These are phyloP conservation scores for Mobula hypostoma DNA, from an alignment of 2,113 vertebrate species.

Conservation along the genomic window DNA sequence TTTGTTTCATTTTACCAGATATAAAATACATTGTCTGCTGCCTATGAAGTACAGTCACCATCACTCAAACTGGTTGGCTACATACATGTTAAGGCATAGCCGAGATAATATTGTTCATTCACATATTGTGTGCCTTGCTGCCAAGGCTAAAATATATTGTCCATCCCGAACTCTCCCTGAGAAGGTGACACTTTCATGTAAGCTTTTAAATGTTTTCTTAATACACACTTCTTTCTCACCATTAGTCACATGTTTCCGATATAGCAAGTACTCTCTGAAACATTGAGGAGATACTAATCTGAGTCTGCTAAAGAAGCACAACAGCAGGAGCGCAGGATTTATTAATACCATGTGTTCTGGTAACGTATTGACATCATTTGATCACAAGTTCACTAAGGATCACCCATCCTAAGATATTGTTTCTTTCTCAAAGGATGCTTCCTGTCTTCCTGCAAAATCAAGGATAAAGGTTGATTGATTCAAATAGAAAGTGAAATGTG, in stretches of 20 bases:
- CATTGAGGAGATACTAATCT: not conserved
- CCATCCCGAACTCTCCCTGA: too few species aligned
- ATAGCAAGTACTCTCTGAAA: not conserved
- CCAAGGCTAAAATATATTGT: too few species aligned
- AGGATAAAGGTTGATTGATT: not conserved
- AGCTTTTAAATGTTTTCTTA: not conserved
- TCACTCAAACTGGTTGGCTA: not conserved
- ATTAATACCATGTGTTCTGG: not conserved
- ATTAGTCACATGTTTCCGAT: not conserved
- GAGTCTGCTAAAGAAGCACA: not conserved
- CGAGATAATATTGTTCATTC: not conserved
- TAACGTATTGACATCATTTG: not conserved
- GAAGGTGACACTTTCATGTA: not conserved
- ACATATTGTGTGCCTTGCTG: too few species aligned
- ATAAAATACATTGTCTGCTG: not conserved
- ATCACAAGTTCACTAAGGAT: too few species aligned
- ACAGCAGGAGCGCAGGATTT: not conserved
- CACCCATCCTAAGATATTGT: not conserved
- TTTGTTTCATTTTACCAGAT: not conserved
- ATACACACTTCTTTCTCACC: not conserved
- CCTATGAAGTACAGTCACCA: not conserved
- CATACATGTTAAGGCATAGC: not conserved
- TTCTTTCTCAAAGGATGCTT: not conserved
- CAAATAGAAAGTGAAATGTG: slow-evolving; percentile 23
- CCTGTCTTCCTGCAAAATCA: not conserved